Conservation (phyloP, 1,140 invertebrate species). For the Zophobas atratus region DNA sequence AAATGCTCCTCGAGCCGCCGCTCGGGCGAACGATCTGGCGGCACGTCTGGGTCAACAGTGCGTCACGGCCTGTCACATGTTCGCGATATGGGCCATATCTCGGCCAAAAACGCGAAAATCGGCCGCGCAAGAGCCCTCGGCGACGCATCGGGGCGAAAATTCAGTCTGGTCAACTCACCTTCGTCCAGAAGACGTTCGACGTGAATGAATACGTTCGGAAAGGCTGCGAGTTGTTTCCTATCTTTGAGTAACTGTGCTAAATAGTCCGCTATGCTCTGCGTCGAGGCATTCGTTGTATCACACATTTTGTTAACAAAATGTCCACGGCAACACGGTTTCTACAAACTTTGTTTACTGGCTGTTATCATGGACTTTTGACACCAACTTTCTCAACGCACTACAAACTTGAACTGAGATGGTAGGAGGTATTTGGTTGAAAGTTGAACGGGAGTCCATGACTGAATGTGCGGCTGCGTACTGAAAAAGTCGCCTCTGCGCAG, state of each 20-base stretch:
- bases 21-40: slow-evolving; percentile 14
- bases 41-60: slow-evolving; percentile 45
- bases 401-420: slow-evolving; percentile 32
- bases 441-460: slow-evolving; percentile 30
- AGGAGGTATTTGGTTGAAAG: slow-evolving; percentile 19
- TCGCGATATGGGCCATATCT: slow-evolving; percentile 52
- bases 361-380: slow-evolving; percentile 38
- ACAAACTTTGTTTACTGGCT: slow-evolving; percentile 27
- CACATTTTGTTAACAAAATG: slow-evolving; percentile 68
- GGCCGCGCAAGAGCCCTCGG: background rate
- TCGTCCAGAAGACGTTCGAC: slow-evolving; percentile 99
- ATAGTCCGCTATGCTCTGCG: slow-evolving; percentile 98
- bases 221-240: slow-evolving; percentile 99
- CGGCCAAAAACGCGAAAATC: slow-evolving; percentile 31
- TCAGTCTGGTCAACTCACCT: slow-evolving; percentile 81
- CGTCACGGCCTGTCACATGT: slow-evolving; percentile 59
- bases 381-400: slow-evolving; percentile 37
- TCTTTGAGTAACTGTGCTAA: slow-evolving; percentile 99
- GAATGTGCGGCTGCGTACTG: slow-evolving; percentile 27
- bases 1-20: background rate
- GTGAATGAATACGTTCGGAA: slow-evolving; percentile 99
- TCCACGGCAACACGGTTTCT: slow-evolving; percentile 17
- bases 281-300: slow-evolving; percentile 80
- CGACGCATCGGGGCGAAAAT: background rate
- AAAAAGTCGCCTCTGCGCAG: slow-evolving; percentile 51